Base-by-base conservation (phyloP, 2,888 invertebrate genomes). In the Cybosia mesomella region DNA sequence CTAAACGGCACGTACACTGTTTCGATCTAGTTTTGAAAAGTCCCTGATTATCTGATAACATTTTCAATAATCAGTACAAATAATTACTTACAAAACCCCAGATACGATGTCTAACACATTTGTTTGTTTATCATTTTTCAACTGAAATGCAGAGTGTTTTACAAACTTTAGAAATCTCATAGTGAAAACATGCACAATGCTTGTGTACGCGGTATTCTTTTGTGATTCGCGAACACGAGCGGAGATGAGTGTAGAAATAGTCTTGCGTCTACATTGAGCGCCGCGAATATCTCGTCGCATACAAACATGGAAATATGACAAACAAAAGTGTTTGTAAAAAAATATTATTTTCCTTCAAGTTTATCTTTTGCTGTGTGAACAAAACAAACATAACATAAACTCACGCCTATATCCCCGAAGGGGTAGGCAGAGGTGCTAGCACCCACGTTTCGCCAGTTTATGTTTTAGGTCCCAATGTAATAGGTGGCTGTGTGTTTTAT, bases 181-280 rank as follows among this genome's bases (percentile, higher is more conserved):
- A 79, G 73, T 67, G 5, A 75, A 80, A 79, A 73, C 78, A 18
- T 66, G 68, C 73, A 77, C 75, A 64, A 71, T 73, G 67, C 77
- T 77, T 73, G 71, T 73, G 67, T 75, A 59, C 68, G 73, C 61
- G 67, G 81, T 75, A 80, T 79, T 77, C 79, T 79, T 80, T 75
- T 73, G 80, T 80, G 43, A 15, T 11, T 54, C 58, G 58, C 54
- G 63, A n/a, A n/a, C n/a, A n/a, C n/a, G n/a, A 78, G 78, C 73
- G 69, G 75, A 75, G 80, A 77, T 69, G 80, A 77, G 75, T 72
- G 78, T 63, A 68, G 71, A 75, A 79, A 77, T 79, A 80, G 79
- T 77, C 75, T 80, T 77, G 78, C 70, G 70, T 71, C 73, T 65
- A 79, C 81, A 79, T 77, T 75, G 78, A 64, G 75, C 65, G 73